Evolutionary conservation across 2,888 invertebrate genomes (phyloP).

Genomic region (Pimpla rufipes): DNA sequence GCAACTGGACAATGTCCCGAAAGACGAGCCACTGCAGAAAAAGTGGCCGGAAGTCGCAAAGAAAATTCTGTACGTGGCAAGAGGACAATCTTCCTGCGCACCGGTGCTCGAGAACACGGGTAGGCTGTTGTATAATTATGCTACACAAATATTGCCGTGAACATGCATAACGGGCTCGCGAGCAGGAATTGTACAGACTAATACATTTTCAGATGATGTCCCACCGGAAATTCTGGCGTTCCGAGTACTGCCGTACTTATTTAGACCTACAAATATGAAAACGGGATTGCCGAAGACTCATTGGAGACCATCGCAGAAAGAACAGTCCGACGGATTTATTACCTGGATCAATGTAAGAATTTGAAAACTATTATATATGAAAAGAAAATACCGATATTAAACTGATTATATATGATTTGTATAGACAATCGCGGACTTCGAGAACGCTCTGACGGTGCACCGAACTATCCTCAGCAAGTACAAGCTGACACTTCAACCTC

Average conservation of each 20-base stretch:
- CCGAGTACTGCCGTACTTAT: conserved; percentile 46
- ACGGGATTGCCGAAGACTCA: no score
- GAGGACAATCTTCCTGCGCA: neutral
- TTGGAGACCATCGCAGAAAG: conserved; percentile 46
- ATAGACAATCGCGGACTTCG: neutral
- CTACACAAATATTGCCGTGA: conserved; percentile 12
- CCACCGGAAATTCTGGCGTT: conserved; percentile 41
- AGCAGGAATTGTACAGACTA: no score
- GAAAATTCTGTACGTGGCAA: conserved; percentile 27
- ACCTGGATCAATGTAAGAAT: conserved; percentile 42
- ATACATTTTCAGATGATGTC: conserved; percentile 41
- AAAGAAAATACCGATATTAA: no score
- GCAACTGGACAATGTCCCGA: conserved; percentile 9
- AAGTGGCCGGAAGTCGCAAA: conserved; percentile 6
- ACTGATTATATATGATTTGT: neutral
- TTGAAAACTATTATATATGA: no score
- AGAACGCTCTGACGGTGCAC: neutral
- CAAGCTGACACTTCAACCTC: conserved; percentile 37
- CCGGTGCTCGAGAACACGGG: neutral
- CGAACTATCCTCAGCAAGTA: neutral
- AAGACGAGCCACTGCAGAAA: no score
- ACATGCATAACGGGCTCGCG: no score
- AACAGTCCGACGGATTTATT: conserved; percentile 42
- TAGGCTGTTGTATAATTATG: neutral
- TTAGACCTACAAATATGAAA: no score